These are phyloP conservation scores for Drosophila lutescens DNA, from an alignment of 2,888 invertebrate genomes.

Conservation along the genomic window DNA sequence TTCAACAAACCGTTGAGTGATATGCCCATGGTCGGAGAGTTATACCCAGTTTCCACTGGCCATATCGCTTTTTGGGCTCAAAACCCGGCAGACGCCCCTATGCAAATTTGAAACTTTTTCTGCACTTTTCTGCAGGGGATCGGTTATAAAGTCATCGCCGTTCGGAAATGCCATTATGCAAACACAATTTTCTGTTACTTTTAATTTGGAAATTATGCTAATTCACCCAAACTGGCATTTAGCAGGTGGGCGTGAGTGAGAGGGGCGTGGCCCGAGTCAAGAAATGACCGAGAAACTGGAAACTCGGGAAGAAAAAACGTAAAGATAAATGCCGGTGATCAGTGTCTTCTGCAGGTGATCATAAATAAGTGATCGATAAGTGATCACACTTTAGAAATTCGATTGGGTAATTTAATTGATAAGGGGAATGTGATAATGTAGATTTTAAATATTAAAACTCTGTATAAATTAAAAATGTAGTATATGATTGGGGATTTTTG, in stretches of 20 bases:
- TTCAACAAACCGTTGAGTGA: constrained; percentile 54
- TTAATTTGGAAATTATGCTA: constrained; percentile 76
- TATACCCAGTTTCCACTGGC: constrained; percentile 51
- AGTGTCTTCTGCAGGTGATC: constrained; percentile 19
- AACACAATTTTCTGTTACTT: constrained; percentile 61
- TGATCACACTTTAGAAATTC: constrained; percentile 9
- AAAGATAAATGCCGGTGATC: constrained; percentile 14
- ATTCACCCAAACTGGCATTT: constrained; percentile 45
- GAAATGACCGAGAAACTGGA: constrained; percentile 26
- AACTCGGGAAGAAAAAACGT: not conserved
- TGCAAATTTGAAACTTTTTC: constrained; percentile 63
- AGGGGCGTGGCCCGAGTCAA: constrained; percentile 39
- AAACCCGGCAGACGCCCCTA: constrained; percentile 50
- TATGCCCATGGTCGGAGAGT: constrained; percentile 36
- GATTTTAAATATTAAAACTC: not conserved
- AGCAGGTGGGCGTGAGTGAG: constrained; percentile 66
- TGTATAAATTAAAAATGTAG: too few relatives aligned
- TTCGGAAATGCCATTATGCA: constrained; percentile 75
- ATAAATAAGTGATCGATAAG: constrained; percentile 25
- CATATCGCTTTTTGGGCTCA: constrained; percentile 26
- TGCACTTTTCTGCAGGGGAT: constrained; percentile 17
- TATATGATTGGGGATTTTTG: too few relatives aligned
- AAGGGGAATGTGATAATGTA: not conserved
- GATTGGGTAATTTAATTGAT: not conserved
- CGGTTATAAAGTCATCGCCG: constrained; percentile 75